Conservation (phyloP, 1,140 invertebrate species). For the Ladona fulva region DNA sequence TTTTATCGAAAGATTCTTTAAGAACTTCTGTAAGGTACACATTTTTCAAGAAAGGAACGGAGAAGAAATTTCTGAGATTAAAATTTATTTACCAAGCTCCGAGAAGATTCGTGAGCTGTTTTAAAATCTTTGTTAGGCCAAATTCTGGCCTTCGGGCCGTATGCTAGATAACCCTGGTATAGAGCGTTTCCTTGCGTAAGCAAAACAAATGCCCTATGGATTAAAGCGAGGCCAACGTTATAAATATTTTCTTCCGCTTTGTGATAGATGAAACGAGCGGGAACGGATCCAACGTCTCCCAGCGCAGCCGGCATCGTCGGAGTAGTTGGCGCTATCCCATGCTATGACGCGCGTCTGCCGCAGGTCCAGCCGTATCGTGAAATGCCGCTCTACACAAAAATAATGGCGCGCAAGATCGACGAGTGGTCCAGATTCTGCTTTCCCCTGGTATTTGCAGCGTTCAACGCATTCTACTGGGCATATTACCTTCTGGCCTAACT, state of each 20-base stretch:
- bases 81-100: too few species aligned
- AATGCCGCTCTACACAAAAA: constrained; percentile 10
- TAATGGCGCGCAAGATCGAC: constrained; percentile 34
- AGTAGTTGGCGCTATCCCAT: background rate
- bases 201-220: too few species aligned
- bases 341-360: background rate
- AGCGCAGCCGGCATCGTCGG: background rate
- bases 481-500: constrained; percentile 31
- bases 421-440: constrained; percentile 40
- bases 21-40: too few species aligned
- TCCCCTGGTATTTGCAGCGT: constrained; percentile 39
- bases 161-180: too few species aligned
- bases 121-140: too few species aligned
- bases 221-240: too few species aligned
- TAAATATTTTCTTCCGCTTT: background rate
- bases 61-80: too few species aligned
- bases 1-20: too few species aligned
- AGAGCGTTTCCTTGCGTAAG: too few species aligned
- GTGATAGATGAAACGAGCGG: background rate
- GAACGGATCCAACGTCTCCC: background rate
- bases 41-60: too few species aligned
- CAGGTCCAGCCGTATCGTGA: background rate
- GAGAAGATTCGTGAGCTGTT: too few species aligned
- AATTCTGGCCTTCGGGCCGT: too few species aligned
- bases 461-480: constrained; percentile 44